Evolutionary conservation across 2,797 vertebrate species (phyloP).

Genomic region (Etheostoma nigrum): DNA sequence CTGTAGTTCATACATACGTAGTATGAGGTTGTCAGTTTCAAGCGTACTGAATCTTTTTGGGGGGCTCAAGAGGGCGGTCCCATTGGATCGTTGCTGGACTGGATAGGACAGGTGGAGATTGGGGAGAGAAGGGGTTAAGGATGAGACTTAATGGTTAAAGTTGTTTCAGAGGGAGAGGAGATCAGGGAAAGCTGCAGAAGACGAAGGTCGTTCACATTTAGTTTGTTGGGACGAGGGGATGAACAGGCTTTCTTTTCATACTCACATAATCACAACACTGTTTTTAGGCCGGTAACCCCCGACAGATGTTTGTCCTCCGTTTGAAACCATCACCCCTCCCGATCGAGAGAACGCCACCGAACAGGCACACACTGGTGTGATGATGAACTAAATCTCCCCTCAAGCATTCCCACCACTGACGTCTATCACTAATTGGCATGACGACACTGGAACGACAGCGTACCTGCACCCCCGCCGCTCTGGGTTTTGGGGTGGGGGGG

Average conservation of each 20-base stretch:
- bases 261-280: constrained; percentile 76
- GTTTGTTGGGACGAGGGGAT: constrained; percentile 40
- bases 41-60: background rate
- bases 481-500: constrained; percentile 52
- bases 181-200: constrained; percentile 20
- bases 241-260: constrained; percentile 69
- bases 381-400: constrained; percentile 82
- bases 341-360: constrained; percentile 71
- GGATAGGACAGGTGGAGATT: background rate
- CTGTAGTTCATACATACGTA: too few species aligned
- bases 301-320: constrained; percentile 82
- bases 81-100: too few species aligned
- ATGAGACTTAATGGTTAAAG: background rate
- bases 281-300: constrained; percentile 67
- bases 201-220: constrained; percentile 39
- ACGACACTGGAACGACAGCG: constrained; percentile 89
- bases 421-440: constrained; percentile 97
- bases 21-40: background rate
- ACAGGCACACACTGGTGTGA: constrained; percentile 99
- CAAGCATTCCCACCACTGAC: constrained; percentile 87
- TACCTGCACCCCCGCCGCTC: constrained; percentile 81
- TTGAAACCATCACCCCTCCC: constrained; percentile 46
- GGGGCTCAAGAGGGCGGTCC: too few species aligned
- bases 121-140: background rate
- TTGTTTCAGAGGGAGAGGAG: constrained; percentile 4